These are phyloP conservation scores for Myotis pilosus DNA, from an alignment of 2,797 vertebrate genomes.

Conservation along the genomic window DNA sequence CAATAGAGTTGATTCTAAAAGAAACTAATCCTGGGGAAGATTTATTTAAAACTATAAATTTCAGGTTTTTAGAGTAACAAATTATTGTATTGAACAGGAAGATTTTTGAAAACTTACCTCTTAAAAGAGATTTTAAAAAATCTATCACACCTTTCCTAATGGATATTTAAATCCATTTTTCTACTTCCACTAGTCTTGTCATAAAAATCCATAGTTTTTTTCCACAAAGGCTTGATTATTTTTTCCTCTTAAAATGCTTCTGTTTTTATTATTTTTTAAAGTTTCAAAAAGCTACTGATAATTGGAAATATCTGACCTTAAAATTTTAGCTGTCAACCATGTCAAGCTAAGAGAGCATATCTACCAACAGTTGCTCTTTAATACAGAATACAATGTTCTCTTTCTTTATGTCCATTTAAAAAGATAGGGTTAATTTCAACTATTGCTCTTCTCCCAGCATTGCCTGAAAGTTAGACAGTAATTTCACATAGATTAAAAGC, in stretches of 20 bases:
- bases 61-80: background rate
- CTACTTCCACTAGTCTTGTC: background rate
- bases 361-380: constrained; percentile 9
- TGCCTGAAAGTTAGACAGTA: constrained; percentile 5
- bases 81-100: background rate
- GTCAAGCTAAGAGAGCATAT: background rate
- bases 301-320: background rate
- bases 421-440: constrained; percentile 16
- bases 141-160: background rate
- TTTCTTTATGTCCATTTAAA: constrained; percentile 35
- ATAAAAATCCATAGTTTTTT: background rate
- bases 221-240: background rate
- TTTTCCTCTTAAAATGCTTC: background rate
- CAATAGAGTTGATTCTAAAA: background rate
- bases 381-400: background rate
- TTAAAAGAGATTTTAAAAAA: background rate
- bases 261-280: background rate
- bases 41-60: background rate
- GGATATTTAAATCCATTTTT: background rate
- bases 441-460: background rate
- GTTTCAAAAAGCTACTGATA: background rate
- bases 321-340: background rate
- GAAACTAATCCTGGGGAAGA: background rate
- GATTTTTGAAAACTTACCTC: constrained; percentile 31
- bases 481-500: constrained; percentile 30